Percentiles rank a stretch among this genome's conserved stretches.
Evolutionary conservation across 2,113 vertebrate genomes (phyloP).

Genomic region (Lasiurus borealis): DNA sequence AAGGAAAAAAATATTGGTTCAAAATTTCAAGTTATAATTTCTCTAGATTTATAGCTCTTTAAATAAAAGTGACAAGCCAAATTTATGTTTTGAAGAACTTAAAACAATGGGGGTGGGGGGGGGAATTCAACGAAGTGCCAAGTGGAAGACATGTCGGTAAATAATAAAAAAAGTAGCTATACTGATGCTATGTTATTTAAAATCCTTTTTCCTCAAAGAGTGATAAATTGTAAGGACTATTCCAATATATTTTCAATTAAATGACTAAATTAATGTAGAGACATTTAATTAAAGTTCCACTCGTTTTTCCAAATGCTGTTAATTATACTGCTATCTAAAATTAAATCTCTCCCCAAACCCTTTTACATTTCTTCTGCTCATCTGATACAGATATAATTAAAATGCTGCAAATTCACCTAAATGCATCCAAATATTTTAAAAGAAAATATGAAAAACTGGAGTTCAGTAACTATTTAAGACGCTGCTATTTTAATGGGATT

Average conservation of each 20-base stretch:
- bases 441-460: slow-evolving; percentile 68
- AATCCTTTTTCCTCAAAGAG: slow-evolving; percentile 73
- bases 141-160: slow-evolving; percentile 69
- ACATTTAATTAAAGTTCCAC: slow-evolving; percentile 89
- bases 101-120: slow-evolving; percentile 22
- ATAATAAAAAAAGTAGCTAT: slow-evolving; percentile 71
- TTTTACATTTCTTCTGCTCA: slow-evolving; percentile 86
- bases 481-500: slow-evolving; percentile 80
- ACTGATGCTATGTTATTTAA: slow-evolving; percentile 75
- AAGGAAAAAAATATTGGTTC: slow-evolving; percentile 55
- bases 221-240: slow-evolving; percentile 84
- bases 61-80: slow-evolving; percentile 66
- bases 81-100: slow-evolving; percentile 56
- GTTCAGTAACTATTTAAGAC: slow-evolving; percentile 69
- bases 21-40: neutral
- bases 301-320: slow-evolving; percentile 88
- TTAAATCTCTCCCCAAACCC: slow-evolving; percentile 87
- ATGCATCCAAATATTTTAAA: slow-evolving; percentile 79
- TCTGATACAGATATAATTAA: slow-evolving; percentile 88
- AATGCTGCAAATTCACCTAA: slow-evolving; percentile 85
- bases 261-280: slow-evolving; percentile 87
- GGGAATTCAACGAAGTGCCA: slow-evolving; percentile 58
- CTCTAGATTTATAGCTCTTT: slow-evolving; percentile 29
- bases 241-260: slow-evolving; percentile 88
- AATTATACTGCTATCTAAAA: slow-evolving; percentile 90